These are phyloP conservation scores for Ploceus nigricollis DNA, from an alignment of 2,113 vertebrate genomes.

Conservation along the genomic window DNA sequence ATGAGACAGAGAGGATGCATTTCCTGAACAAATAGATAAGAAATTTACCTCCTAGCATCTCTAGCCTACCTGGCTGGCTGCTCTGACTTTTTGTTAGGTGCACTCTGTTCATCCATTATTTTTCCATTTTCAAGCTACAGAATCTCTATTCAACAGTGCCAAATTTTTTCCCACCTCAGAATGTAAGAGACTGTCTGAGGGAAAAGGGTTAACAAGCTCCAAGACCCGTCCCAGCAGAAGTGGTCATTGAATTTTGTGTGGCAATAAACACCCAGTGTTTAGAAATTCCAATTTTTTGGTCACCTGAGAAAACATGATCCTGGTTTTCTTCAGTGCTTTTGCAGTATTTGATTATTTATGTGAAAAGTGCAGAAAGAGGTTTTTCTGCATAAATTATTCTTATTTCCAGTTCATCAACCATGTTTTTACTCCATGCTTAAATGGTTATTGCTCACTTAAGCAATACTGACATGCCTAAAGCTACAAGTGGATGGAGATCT, in stretches of 20 bases:
- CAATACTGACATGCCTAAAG: not conserved
- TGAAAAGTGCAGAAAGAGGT: constrained; percentile 40
- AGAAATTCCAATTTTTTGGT: not conserved
- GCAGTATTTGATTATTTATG: constrained; percentile 46
- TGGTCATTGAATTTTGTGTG: not conserved
- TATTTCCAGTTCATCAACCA: constrained; percentile 43
- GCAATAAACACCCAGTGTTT: not conserved
- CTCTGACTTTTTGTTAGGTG: not conserved
- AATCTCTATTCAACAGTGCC: not conserved
- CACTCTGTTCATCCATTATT: not conserved
- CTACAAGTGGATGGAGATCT: not conserved
- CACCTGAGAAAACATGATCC: not conserved
- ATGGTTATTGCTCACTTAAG: constrained; percentile 48
- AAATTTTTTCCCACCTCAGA: not conserved
- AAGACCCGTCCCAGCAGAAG: not conserved
- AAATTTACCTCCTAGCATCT: not conserved
- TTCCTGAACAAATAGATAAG: not conserved
- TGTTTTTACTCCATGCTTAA: constrained; percentile 36
- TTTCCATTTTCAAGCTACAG: not conserved
- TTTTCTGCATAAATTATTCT: constrained; percentile 62
- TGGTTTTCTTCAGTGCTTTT: not conserved
- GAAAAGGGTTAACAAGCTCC: not conserved
- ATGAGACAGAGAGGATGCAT: not conserved
- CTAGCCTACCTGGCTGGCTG: not conserved
- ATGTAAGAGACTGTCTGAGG: not conserved